Evolutionary conservation across 2,797 vertebrate species (phyloP).

Genomic region (Hippoglossus hippoglossus): DNA sequence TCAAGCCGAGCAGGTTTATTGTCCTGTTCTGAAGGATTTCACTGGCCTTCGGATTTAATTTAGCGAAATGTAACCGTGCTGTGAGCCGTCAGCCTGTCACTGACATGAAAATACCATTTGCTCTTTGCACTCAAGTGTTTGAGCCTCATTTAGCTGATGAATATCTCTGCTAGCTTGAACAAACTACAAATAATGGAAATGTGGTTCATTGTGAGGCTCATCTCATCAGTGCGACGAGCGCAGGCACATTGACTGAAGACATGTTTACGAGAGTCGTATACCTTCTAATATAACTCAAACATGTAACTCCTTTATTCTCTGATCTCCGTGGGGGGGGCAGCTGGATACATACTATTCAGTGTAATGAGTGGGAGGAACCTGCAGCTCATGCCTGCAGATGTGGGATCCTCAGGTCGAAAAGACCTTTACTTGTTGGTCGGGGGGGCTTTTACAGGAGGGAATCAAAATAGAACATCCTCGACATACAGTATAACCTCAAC

Average conservation of each 20-base stretch:
- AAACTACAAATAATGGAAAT: constrained; percentile 26
- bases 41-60: constrained; percentile 49
- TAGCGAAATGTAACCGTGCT: constrained; percentile 39
- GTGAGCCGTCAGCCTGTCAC: constrained; percentile 26
- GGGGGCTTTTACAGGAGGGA: background rate
- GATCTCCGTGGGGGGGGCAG: constrained; percentile 9
- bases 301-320: constrained; percentile 7
- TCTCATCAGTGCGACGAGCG: constrained; percentile 1
- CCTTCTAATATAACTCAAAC: constrained; percentile 2
- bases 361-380: constrained; percentile 22
- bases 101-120: constrained; percentile 36
- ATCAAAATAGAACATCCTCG: background rate
- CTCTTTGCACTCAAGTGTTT: constrained; percentile 20
- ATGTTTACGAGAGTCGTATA: background rate
- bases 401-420: background rate
- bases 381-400: background rate
- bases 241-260: background rate
- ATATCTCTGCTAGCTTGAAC: constrained; percentile 11
- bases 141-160: constrained; percentile 56
- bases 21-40: constrained; percentile 53
- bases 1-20: constrained; percentile 25
- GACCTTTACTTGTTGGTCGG: background rate
- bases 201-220: constrained; percentile 1
- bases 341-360: constrained; percentile 16
- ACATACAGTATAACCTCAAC: constrained; percentile 5